Evolutionary conservation across 2,113 vertebrate species (phyloP), one percentile per base, ranked within the genome.

Genomic region (Aramus guarauna): DNA sequence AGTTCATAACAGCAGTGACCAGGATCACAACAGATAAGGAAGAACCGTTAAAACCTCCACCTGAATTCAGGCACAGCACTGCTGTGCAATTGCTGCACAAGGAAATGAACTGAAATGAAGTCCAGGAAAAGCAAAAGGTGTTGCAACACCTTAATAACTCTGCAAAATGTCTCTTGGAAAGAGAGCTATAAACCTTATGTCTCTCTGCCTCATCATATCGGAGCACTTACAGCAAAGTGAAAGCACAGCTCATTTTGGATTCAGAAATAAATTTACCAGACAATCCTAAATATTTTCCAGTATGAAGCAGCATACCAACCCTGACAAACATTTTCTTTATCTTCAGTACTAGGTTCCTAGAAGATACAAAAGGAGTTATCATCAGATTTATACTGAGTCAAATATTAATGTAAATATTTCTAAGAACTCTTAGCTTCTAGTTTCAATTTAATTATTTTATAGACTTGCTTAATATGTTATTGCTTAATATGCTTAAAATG

Each of bases 341-440:
- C 72, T 78, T 83, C 39, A 69, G 64, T 37, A 79, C 34, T 50
- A 59, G 24, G 26, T 80, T 95, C 60, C 63, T 62, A 55, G 24
- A 79, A 69, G 50, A 85, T 63, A 85, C 59, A 73, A 67, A 91
- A 91, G 30, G 9, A 91, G 59, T 50, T 82, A 90, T 12, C 29
- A 1, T 47, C 80, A 69, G 39, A 90, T 76, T 76, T 79, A 58
- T 47, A 63, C 24, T 21, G 50, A 93, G 55, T 77, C 92, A 93
- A 96, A 93, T 93, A 96, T 74, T 92, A 97, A 86, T 37, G 75
- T 86, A 96, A 97, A 90, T 96, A 96, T 96, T 96, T 94, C 81
- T 86, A 93, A 92, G 63, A 92, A 94, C 71, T 77, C 82, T 90
- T 93, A 92, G 71, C 82, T 95, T 86, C 47, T 77, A 47, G 37